These are phyloP conservation scores for Nephrotoma flavescens DNA, from an alignment of 2,888 invertebrate genomes.

Conservation along the genomic window DNA sequence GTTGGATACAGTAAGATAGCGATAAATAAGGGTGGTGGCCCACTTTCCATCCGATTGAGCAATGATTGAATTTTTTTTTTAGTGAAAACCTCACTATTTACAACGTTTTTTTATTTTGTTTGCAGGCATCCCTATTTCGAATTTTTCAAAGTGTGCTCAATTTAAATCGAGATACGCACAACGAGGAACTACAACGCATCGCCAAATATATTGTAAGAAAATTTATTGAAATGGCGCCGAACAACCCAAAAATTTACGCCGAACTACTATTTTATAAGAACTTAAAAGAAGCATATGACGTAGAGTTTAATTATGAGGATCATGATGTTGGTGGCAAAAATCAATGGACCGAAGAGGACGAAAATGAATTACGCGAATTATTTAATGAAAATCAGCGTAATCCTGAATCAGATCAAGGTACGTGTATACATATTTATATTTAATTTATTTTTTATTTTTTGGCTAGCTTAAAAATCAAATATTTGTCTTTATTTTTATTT, in stretches of 20 bases:
- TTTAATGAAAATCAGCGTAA: slow-evolving; percentile 70
- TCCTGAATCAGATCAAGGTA: slow-evolving; percentile 55
- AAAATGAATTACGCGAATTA: slow-evolving; percentile 66
- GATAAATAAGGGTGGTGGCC: neutral
- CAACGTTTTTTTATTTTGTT: neutral
- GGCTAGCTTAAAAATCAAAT: neutral
- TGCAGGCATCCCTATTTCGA: slow-evolving; percentile 64
- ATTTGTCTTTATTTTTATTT: neutral
- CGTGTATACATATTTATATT: slow-evolving; percentile 12
- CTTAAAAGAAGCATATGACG: slow-evolving; percentile 65
- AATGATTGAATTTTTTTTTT: neutral
- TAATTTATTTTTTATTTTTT: neutral
- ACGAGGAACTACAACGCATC: slow-evolving; percentile 75
- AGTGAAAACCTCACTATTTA: neutral
- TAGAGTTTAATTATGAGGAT: slow-evolving; percentile 71
- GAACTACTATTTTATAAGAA: slow-evolving; percentile 92
- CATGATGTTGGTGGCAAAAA: slow-evolving; percentile 31
- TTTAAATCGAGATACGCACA: slow-evolving; percentile 34
- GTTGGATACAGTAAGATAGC: neutral
- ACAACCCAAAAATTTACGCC: slow-evolving; percentile 74
- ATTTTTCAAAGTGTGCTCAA: slow-evolving; percentile 67
- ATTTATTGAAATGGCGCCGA: slow-evolving; percentile 66
- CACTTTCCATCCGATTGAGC: neutral
- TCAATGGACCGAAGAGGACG: slow-evolving; percentile 74
- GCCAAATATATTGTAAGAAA: slow-evolving; percentile 71